phyloP scores from a whole-genome alignment of 30 jellyfish, hydroid and myxozoan species.

The Haliclystus octoradiatus region DNA sequence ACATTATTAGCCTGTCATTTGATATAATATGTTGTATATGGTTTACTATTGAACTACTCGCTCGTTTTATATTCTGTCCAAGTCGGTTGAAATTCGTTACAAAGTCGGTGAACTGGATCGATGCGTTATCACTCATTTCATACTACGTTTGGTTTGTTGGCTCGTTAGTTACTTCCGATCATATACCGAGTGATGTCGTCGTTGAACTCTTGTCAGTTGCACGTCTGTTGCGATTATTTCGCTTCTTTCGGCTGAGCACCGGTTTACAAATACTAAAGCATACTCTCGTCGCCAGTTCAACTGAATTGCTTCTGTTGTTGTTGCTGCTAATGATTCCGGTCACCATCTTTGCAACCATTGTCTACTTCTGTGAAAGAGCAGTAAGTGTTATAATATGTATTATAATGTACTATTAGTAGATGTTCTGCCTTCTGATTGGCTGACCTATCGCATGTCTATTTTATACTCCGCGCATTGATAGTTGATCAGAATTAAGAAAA shows the following conservation, averaged over 20 bases:
- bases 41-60: conserved; percentile 52
- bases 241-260: conserved; percentile 80
- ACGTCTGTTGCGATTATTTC: conserved; percentile 70
- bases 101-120: conserved; percentile 48
- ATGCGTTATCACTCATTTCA: conserved; percentile 41
- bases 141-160: conserved; percentile 32
- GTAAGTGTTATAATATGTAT: too few species aligned
- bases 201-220: conserved; percentile 48
- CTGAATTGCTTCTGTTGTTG: conserved; percentile 62
- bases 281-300: conserved; percentile 89
- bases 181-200: conserved; percentile 18
- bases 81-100: conserved; percentile 33
- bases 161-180: conserved; percentile 2
- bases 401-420: too few species aligned
- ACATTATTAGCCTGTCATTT: conserved; percentile 2
- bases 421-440: not conserved
- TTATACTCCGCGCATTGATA: not conserved
- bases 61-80: conserved; percentile 64
- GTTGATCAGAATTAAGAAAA: too few species aligned
- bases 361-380: conserved; percentile 73
- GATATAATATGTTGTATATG: conserved; percentile 61
- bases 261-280: conserved; percentile 84
- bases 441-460: not conserved
- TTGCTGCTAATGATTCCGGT: conserved; percentile 85
- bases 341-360: conserved; percentile 85